These are phyloP conservation scores for Cactoblastis cactorum DNA, from an alignment of 2,888 invertebrate genomes.

Conservation along the genomic window DNA sequence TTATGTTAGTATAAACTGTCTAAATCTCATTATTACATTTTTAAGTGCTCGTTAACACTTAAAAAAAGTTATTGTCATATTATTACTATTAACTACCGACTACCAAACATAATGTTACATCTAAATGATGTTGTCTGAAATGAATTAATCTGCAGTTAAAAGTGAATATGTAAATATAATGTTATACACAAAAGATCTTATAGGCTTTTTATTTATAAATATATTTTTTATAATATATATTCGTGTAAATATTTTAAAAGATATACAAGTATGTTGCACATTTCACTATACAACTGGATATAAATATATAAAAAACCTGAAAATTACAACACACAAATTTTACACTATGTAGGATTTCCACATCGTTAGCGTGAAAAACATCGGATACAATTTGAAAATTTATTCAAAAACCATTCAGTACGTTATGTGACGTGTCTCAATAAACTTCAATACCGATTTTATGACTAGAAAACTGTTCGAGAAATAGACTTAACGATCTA, in stretches of 20 bases:
- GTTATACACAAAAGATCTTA: no score
- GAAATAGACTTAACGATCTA: background rate
- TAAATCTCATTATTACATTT: constrained; percentile 1
- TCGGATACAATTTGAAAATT: no score
- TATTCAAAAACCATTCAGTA: constrained; percentile 1
- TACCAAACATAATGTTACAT: background rate
- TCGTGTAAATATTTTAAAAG: no score
- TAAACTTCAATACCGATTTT: constrained; percentile 5
- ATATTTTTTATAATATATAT: no score
- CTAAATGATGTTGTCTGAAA: background rate
- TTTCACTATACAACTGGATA: no score
- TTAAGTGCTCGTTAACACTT: constrained; percentile 4
- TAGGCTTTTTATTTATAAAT: no score
- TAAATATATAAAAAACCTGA: no score
- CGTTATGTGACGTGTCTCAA: constrained; percentile 1
- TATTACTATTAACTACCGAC: background rate
- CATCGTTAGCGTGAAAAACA: background rate
- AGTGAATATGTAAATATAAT: no score
- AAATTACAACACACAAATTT: no score
- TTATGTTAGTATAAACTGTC: background rate
- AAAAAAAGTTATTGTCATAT: background rate
- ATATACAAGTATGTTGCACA: no score
- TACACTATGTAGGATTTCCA: no score
- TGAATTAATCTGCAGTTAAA: background rate
- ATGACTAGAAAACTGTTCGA: background rate